phyloP scores from a whole-genome alignment of 2,888 invertebrate genomes.

The Meliscaeva auricollis region DNA sequence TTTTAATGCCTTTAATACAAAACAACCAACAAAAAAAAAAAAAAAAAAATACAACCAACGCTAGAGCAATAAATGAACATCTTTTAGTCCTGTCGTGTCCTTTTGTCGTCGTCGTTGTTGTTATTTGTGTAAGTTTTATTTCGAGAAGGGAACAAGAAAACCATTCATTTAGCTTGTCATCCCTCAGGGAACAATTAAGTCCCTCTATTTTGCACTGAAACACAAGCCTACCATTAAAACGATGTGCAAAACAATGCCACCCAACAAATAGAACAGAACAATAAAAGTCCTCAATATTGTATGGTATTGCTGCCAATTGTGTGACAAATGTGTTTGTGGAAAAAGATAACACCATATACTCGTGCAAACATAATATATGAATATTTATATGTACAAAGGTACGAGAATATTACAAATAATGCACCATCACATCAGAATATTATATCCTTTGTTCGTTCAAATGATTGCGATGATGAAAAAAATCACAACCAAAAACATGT shows the following conservation, averaged over 20 bases:
- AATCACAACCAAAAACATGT: no score
- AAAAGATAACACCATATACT: constrained; percentile 14
- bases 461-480: no score
- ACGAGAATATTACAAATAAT: background rate
- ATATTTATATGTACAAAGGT: background rate
- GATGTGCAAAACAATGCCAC: constrained; percentile 48
- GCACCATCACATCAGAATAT: no score
- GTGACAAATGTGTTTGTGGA: constrained; percentile 51
- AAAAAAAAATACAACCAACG: background rate
- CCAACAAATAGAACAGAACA: constrained; percentile 28
- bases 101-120: constrained; percentile 15
- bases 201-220: constrained; percentile 39
- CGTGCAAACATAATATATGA: background rate
- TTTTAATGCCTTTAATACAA: constrained; percentile 10
- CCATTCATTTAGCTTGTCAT: constrained; percentile 54
- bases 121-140: constrained; percentile 26
- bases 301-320: constrained; percentile 57
- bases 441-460: no score
- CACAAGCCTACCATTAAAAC: constrained; percentile 34
- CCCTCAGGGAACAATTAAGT: constrained; percentile 57
- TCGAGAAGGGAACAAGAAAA: constrained; percentile 44
- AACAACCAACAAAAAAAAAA: background rate
- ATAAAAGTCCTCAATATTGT: constrained; percentile 45
- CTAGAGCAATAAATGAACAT: constrained; percentile 32
- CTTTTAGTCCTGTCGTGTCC: background rate